Conservation (phyloP, 2,888 invertebrate species). For the Eupithecia centaureata region DNA sequence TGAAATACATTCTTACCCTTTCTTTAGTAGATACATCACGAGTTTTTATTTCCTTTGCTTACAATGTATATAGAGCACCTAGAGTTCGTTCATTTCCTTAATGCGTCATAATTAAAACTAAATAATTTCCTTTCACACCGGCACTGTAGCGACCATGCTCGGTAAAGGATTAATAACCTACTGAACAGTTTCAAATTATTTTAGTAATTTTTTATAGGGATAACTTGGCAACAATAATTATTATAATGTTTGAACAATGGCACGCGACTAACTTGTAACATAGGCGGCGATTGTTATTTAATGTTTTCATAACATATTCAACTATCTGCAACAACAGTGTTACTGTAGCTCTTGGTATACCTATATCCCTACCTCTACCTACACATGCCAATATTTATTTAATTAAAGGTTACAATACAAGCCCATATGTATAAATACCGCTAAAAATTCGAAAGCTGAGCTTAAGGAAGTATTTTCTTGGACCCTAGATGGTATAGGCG, state of each 20-base stretch:
- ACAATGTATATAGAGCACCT: background rate
- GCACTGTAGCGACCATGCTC: background rate
- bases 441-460: too few species aligned
- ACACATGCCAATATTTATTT: too few species aligned
- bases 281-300: background rate
- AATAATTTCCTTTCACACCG: background rate
- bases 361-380: too few species aligned
- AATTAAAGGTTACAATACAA: too few species aligned
- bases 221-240: background rate
- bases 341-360: too few species aligned
- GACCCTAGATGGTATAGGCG: too few species aligned
- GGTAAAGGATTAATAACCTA: background rate
- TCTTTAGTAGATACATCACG: background rate
- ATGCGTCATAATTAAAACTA: background rate
- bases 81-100: background rate
- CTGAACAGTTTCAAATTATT: background rate
- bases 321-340: background rate
- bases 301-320: background rate
- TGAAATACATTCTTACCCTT: background rate
- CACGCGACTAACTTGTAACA: background rate
- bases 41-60: background rate
- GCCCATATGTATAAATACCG: too few species aligned
- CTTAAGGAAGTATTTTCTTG: too few species aligned
- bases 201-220: background rate
- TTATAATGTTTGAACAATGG: conserved; percentile 7